Conservation (phyloP, 2,797 vertebrate species). For the Apogon talboti region DNA sequence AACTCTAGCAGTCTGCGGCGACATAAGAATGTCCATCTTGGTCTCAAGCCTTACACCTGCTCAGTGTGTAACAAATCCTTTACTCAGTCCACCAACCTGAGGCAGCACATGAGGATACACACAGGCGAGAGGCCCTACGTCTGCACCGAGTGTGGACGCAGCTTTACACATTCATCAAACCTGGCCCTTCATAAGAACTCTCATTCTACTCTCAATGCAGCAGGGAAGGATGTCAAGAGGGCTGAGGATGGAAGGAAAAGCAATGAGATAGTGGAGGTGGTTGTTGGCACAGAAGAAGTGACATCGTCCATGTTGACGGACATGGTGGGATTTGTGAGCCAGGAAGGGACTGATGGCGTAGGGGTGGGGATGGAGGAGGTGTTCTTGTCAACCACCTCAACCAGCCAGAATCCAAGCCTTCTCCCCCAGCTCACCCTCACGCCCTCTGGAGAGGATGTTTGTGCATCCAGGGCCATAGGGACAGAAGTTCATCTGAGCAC, state of each 20-base stretch:
- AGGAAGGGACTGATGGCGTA: constrained; percentile 78
- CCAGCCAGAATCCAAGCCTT: constrained; percentile 64
- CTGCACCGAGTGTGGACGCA: constrained; percentile 90
- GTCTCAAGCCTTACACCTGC: constrained; percentile 91
- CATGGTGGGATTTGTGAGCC: constrained; percentile 86
- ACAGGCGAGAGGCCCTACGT: constrained; percentile 91
- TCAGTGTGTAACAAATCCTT: constrained; percentile 90
- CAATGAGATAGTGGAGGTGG: constrained; percentile 71
- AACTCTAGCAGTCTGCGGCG: constrained; percentile 92
- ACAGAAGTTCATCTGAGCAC: constrained; percentile 83
- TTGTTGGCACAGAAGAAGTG: constrained; percentile 77
- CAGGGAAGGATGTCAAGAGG: constrained; percentile 69
- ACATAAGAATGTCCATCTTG: constrained; percentile 93
- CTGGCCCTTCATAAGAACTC: constrained; percentile 89
- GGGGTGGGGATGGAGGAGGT: constrained; percentile 85
- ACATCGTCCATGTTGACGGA: constrained; percentile 83
- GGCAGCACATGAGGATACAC: constrained; percentile 93
- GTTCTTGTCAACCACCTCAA: constrained; percentile 77
- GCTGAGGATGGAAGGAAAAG: constrained; percentile 38
- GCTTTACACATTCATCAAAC: constrained; percentile 94
- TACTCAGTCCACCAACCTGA: constrained; percentile 93
- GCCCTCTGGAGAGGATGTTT: constrained; percentile 55
- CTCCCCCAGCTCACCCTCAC: constrained; percentile 77
- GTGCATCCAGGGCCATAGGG: constrained; percentile 72
- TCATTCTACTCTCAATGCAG: constrained; percentile 69